Evolutionary conservation across 2,797 vertebrate species (phyloP).

Genomic region (Falco rusticolus): DNA sequence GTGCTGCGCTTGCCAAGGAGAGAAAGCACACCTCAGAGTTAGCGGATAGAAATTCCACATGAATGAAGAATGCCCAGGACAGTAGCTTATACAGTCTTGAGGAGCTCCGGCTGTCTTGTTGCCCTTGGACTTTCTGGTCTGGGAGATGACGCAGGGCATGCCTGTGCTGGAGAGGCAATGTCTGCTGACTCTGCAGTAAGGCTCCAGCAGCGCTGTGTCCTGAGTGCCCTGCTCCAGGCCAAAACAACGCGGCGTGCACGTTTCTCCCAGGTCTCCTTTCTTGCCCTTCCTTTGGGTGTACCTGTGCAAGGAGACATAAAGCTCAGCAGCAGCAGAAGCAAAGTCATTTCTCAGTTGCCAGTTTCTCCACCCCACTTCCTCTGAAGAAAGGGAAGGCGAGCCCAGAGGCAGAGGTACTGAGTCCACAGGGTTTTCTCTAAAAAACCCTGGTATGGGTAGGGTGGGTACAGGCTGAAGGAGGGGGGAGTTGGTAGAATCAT

Average conservation of each 20-base stretch:
- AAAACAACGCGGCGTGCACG: neutral
- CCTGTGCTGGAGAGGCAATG: neutral
- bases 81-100: neutral
- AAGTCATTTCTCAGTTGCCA: neutral
- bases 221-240: rapidly evolving
- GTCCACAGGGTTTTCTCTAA: neutral
- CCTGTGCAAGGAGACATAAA: neutral
- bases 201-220: rapidly evolving
- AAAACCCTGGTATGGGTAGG: neutral
- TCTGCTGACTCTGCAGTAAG: neutral
- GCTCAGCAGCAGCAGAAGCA: neutral
- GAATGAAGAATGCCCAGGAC: neutral
- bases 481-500: neutral
- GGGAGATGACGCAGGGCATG: neutral
- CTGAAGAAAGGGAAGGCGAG: neutral
- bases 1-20: neutral
- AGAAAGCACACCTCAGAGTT: neutral
- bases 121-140: neutral
- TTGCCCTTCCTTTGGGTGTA: neutral
- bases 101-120: neutral
- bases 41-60: neutral
- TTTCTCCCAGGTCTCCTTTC: neutral
- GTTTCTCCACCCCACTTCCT: neutral
- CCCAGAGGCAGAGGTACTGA: neutral
- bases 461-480: neutral